Conservation (phyloP, 2,888 invertebrate species). For the Eristalis arbustorum region DNA sequence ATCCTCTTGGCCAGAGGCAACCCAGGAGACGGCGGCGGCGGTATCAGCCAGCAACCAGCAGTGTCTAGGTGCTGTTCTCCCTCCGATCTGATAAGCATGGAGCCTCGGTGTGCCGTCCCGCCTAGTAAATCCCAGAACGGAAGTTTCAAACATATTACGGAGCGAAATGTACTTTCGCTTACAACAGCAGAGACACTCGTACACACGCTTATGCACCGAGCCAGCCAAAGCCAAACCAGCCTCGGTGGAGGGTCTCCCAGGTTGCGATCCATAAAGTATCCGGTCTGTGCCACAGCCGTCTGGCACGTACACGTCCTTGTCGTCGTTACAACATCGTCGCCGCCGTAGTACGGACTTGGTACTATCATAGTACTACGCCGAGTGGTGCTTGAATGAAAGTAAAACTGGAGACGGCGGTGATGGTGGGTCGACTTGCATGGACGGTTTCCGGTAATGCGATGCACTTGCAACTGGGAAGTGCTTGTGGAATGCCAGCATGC, state of each 20-base stretch:
- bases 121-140: constrained; percentile 52
- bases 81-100: constrained; percentile 63
- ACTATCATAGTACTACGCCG: constrained; percentile 61
- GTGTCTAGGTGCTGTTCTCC: constrained; percentile 58
- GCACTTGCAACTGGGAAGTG: constrained; percentile 51
- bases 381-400: constrained; percentile 67
- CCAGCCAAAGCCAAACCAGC: constrained; percentile 51
- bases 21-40: not conserved
- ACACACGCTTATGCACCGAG: constrained; percentile 9
- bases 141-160: constrained; percentile 64
- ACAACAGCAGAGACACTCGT: constrained; percentile 34
- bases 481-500: not conserved
- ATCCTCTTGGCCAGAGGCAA: not conserved
- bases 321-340: not conserved
- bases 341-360: constrained; percentile 11
- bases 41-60: not conserved
- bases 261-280: constrained; percentile 66
- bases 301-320: constrained; percentile 57
- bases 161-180: constrained; percentile 65
- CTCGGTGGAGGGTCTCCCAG: constrained; percentile 51
- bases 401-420: constrained; percentile 33
- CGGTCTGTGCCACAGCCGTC: constrained; percentile 59
- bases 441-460: constrained; percentile 21
- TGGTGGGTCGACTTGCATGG: constrained; percentile 48
- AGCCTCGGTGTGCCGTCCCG: constrained; percentile 43